Evolutionary conservation across 2,113 vertebrate species (phyloP).

Genomic region (Nipponia nippon): DNA sequence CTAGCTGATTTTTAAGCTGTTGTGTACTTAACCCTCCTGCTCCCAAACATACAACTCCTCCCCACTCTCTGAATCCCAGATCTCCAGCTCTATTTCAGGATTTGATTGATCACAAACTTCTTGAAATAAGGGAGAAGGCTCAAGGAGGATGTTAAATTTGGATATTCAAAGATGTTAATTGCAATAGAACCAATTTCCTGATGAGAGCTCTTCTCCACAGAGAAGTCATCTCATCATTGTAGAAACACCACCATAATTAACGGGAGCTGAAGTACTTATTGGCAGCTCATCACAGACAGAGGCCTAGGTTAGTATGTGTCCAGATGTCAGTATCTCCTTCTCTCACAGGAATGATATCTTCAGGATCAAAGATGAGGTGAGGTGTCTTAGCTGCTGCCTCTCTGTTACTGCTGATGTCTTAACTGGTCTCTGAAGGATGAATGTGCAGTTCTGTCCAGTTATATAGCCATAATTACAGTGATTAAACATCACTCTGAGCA

Average conservation of each 20-base stretch:
- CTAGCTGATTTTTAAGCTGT: not conserved
- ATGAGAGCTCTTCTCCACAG: slow-evolving; percentile 44
- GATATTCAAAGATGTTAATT: slow-evolving; percentile 56
- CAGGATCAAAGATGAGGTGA: not conserved
- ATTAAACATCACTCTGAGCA: not conserved
- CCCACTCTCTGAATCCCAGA: not conserved
- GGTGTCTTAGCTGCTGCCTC: not conserved
- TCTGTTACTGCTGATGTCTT: not conserved
- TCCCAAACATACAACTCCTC: not conserved
- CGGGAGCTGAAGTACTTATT: not conserved
- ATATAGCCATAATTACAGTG: not conserved
- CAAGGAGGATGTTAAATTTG: slow-evolving; percentile 56
- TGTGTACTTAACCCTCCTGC: not conserved
- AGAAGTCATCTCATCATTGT: slow-evolving; percentile 50
- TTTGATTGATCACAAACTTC: slow-evolving; percentile 42
- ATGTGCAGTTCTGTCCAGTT: not conserved
- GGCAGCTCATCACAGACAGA: slow-evolving; percentile 10
- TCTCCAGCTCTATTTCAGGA: slow-evolving; percentile 35
- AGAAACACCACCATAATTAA: slow-evolving; percentile 39
- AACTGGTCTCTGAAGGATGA: not conserved
- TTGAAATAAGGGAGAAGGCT: slow-evolving; percentile 44
- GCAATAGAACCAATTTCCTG: slow-evolving; percentile 41
- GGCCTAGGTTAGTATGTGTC: not conserved
- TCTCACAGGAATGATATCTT: not conserved
- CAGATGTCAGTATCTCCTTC: not conserved